Conservation (phyloP, 1,140 invertebrate species). For the Andricus grossulariae region DNA sequence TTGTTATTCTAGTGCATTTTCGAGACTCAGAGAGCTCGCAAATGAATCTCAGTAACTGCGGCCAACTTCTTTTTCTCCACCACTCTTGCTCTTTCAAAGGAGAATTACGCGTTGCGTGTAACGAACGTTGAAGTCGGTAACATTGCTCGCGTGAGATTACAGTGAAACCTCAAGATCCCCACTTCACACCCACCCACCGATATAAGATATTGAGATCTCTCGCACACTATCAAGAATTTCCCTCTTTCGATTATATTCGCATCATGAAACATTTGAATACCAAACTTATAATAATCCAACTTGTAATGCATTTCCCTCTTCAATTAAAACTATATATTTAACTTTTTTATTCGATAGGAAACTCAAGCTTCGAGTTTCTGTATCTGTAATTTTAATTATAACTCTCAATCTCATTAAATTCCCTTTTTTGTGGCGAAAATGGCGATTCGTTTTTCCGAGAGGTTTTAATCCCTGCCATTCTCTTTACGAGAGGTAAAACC, state of each 20-base stretch:
- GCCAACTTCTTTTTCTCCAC: conserved; percentile 37
- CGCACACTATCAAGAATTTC: background rate
- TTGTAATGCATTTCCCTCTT: no score
- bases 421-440: background rate
- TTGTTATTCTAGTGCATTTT: conserved; percentile 32
- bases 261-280: no score
- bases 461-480: background rate
- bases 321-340: no score
- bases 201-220: background rate
- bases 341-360: background rate
- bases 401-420: background rate
- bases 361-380: background rate
- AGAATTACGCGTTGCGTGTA: conserved; percentile 50
- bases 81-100: conserved; percentile 31
- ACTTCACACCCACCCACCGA: conserved; percentile 31
- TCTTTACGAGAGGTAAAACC: background rate
- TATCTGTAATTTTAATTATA: background rate
- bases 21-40: conserved; percentile 40
- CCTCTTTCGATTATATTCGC: background rate
- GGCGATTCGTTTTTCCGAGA: background rate
- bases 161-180: conserved; percentile 49
- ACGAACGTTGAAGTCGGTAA: conserved; percentile 43
- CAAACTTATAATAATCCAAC: no score
- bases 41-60: conserved; percentile 49
- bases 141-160: conserved; percentile 49